Percentiles rank a stretch among this genome's conserved stretches.
Conservation (phyloP, 2,797 vertebrate genomes). For the Poeciliopsis paucimaculata region DNA sequence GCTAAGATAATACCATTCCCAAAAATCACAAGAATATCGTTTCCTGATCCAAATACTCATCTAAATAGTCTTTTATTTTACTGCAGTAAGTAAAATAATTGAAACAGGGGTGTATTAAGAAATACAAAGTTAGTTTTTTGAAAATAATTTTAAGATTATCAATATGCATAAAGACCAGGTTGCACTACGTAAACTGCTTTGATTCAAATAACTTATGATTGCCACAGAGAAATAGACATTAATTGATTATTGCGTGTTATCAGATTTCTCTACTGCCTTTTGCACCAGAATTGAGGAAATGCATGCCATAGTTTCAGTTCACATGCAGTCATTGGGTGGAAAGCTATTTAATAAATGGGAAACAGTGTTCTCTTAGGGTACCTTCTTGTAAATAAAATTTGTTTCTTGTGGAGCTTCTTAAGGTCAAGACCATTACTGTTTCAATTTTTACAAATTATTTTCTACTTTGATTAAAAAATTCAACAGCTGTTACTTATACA, state of each 20-base stretch:
- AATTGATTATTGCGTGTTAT: neutral
- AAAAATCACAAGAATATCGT: neutral
- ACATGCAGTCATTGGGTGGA: neutral
- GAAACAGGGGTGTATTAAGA: neutral
- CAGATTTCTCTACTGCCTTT: neutral
- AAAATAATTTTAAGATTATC: neutral
- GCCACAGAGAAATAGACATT: neutral
- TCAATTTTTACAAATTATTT: too few species aligned
- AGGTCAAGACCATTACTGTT: neutral
- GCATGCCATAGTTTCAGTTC: neutral
- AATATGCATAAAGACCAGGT: neutral
- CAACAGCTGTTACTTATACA: too few species aligned
- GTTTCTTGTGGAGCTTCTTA: neutral
- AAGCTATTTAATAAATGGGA: neutral
- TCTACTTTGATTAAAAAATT: too few species aligned
- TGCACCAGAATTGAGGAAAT: neutral
- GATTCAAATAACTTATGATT: neutral
- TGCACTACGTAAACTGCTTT: neutral
- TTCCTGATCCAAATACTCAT: neutral
- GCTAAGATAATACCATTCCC: neutral
- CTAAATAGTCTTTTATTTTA: neutral
- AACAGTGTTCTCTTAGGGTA: too few species aligned
- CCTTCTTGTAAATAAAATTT: too few species aligned
- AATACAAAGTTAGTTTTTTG: neutral
- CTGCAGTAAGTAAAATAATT: neutral